These are phyloP conservation scores for Cordylochernes scorpioides DNA, from an alignment of 2,888 invertebrate genomes.

Conservation along the genomic window DNA sequence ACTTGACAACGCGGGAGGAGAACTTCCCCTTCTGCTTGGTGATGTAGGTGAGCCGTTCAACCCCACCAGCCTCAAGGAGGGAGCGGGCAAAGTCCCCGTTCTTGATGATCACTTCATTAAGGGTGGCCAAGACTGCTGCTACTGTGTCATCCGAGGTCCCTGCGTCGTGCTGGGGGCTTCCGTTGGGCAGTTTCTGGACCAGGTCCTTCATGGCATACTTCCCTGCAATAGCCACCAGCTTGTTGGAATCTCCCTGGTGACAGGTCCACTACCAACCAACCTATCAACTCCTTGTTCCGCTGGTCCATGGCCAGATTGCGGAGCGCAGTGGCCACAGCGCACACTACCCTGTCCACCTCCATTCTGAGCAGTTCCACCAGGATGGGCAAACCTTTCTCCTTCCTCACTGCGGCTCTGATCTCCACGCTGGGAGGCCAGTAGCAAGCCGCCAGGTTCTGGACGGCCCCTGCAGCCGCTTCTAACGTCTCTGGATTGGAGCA, in stretches of 20 bases:
- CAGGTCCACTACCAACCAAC: background rate
- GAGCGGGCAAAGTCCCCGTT: constrained; percentile 79
- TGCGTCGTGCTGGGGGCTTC: constrained; percentile 50
- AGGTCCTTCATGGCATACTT: constrained; percentile 94
- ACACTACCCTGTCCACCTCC: constrained; percentile 88
- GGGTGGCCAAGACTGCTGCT: constrained; percentile 78
- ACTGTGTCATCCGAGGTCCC: constrained; percentile 89
- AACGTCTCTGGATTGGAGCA: constrained; percentile 90
- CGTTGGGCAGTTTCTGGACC: constrained; percentile 77
- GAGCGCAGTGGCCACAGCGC: constrained; percentile 87
- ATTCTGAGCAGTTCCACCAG: constrained; percentile 83
- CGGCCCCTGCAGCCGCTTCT: constrained; percentile 92
- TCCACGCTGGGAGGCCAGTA: constrained; percentile 48
- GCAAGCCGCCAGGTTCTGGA: constrained; percentile 93
- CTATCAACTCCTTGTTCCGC: constrained; percentile 79
- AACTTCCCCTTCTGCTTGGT: constrained; percentile 72
- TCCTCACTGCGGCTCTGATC: constrained; percentile 75
- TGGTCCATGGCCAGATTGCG: constrained; percentile 90
- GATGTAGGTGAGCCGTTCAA: constrained; percentile 67
- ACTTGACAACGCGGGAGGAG: constrained; percentile 75
- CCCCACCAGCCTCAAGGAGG: constrained; percentile 67
- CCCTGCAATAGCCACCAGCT: constrained; percentile 26
- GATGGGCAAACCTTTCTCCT: constrained; percentile 88
- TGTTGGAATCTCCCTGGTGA: background rate
- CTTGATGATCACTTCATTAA: constrained; percentile 86